Conservation (phyloP, 2,888 invertebrate species). For the Hecatera dysodea region DNA sequence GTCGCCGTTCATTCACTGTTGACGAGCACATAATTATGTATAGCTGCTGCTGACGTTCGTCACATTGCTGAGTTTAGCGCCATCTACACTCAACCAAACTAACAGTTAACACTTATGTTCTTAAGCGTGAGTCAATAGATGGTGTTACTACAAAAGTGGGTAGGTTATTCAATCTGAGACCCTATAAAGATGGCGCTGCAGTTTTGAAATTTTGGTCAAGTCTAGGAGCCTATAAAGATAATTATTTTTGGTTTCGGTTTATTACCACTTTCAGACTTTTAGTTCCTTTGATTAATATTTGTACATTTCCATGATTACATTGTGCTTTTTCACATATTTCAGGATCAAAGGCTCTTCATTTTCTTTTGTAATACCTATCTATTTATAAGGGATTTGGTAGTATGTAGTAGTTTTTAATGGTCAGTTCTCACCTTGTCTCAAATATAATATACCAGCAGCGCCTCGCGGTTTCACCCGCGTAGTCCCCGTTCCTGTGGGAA, state of each 20-base stretch:
- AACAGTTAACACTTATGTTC: background rate
- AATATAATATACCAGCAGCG: background rate
- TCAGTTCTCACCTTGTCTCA: background rate
- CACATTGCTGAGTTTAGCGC: constrained; percentile 4
- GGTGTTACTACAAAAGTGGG: constrained; percentile 9
- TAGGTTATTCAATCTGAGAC: background rate
- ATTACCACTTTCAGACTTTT: background rate
- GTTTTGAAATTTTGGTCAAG: background rate
- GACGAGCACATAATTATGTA: too few species aligned
- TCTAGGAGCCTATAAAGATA: background rate
- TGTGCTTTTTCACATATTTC: background rate
- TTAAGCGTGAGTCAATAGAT: constrained; percentile 20
- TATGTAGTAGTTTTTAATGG: background rate
- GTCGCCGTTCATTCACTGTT: too few species aligned
- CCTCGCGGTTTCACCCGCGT: too few species aligned
- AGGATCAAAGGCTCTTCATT: background rate
- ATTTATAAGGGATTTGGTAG: background rate
- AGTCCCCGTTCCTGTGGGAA: too few species aligned
- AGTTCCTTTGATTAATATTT: background rate
- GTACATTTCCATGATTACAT: background rate
- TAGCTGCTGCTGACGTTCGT: too few species aligned
- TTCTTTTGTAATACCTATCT: background rate
- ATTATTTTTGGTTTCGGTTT: background rate
- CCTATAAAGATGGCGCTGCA: constrained; percentile 11
- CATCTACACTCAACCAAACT: constrained; percentile 39